These are phyloP conservation scores for Sebastes hopkinsi DNA, from an alignment of 2,797 vertebrate genomes.

Conservation along the genomic window DNA sequence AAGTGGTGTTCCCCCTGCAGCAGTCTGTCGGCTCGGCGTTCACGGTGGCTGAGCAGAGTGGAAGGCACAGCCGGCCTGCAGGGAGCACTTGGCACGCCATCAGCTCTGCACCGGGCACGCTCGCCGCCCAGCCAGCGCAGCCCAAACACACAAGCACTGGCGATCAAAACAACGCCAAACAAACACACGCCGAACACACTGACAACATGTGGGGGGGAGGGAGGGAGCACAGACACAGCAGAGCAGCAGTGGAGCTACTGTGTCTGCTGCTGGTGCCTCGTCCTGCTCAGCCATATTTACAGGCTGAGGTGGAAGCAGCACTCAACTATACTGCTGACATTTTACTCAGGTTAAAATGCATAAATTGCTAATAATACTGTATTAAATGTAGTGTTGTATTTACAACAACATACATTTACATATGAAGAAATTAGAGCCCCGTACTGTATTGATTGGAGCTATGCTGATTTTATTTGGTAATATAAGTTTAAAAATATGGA, in stretches of 20 bases:
- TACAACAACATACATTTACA: neutral
- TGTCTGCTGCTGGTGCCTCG: constrained; percentile 23
- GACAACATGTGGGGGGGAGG: constrained; percentile 46
- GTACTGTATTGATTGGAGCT: neutral
- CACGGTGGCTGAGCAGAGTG: constrained; percentile 83
- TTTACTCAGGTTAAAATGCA: neutral
- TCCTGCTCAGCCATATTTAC: constrained; percentile 26
- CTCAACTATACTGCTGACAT: neutral
- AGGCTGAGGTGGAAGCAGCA: neutral
- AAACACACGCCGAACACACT: constrained; percentile 76
- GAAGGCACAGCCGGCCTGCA: constrained; percentile 75
- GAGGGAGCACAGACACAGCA: constrained; percentile 2
- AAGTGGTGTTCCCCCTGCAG: constrained; percentile 75
- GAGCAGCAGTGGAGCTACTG: constrained; percentile 8
- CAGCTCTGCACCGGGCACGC: constrained; percentile 76
- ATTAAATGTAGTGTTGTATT: neutral
- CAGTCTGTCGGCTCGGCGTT: constrained; percentile 80
- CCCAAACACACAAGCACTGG: constrained; percentile 79
- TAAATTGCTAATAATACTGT: neutral
- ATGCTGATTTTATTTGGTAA: neutral
- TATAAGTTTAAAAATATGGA: neutral
- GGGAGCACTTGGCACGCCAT: constrained; percentile 86
- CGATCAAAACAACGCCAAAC: constrained; percentile 84
- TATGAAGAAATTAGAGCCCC: neutral
- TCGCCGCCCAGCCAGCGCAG: constrained; percentile 74